A percentile compares a stretch with the other conserved stretches of the same genome.
These are phyloP conservation scores for Dipodomys ordii DNA, from an alignment of 2,113 vertebrate species.

Conservation along the genomic window DNA sequence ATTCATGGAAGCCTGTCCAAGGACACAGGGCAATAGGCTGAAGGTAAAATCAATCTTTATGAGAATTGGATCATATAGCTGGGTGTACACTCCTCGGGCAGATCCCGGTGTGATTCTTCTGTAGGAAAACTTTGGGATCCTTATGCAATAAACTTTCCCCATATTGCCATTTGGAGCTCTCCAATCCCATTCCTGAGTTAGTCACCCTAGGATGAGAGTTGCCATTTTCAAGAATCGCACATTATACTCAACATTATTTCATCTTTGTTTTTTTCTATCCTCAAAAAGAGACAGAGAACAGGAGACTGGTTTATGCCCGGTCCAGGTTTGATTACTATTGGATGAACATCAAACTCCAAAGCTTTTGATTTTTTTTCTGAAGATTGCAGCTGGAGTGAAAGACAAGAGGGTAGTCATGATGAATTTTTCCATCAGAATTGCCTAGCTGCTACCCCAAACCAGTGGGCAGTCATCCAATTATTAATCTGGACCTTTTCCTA, in stretches of 20 bases:
- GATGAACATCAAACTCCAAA: background rate
- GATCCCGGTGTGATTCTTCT: background rate
- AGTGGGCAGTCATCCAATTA: constrained; percentile 51
- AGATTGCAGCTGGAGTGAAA: constrained; percentile 35
- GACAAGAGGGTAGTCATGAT: constrained; percentile 3
- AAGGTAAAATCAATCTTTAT: background rate
- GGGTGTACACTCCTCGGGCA: background rate
- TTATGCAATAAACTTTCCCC: background rate
- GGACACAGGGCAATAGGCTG: constrained; percentile 4
- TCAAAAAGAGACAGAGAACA: background rate
- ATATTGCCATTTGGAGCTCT: background rate
- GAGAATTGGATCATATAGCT: background rate
- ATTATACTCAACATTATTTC: background rate
- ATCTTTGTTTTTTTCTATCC: background rate
- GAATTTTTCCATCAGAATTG: constrained; percentile 29
- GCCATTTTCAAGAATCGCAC: background rate
- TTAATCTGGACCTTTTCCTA: constrained; percentile 60
- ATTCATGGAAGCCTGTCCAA: background rate
- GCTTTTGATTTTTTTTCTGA: constrained; percentile 23
- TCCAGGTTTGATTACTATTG: background rate
- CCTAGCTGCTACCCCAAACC: constrained; percentile 46
- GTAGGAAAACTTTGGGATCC: background rate
- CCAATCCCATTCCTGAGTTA: background rate
- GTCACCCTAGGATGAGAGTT: background rate
- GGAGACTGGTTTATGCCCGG: background rate